phyloP scores from a whole-genome alignment of 2,888 invertebrate species.

The Gordius sp. region DNA sequence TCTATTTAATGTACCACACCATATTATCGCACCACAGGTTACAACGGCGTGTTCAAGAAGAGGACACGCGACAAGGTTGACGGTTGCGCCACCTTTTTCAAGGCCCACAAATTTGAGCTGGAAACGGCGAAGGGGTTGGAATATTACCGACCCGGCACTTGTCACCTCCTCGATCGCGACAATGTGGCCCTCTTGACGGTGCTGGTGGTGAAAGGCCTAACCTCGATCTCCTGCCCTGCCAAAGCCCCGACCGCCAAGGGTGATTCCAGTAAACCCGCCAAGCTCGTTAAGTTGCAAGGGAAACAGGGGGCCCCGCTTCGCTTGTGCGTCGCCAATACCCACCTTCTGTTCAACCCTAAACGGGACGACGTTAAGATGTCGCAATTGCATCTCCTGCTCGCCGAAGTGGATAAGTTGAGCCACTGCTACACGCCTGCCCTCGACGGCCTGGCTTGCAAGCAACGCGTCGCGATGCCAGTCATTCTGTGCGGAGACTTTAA shows the following conservation, averaged over 20 bases:
- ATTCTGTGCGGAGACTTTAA: conserved; percentile 81
- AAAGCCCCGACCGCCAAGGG: neutral
- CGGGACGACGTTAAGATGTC: conserved; percentile 64
- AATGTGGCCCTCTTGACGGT: conserved; percentile 59
- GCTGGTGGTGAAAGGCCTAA: conserved; percentile 30
- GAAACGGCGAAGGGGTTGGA: conserved; percentile 44
- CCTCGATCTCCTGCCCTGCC: neutral
- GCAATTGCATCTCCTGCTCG: conserved; percentile 53
- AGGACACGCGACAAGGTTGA: conserved; percentile 52
- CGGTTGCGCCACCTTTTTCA: conserved; percentile 68
- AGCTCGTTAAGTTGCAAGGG: neutral
- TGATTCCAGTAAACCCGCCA: neutral
- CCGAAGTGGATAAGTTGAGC: conserved; percentile 50
- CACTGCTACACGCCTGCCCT: too few species aligned
- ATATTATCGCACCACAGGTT: conserved; percentile 35
- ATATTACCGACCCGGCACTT: conserved; percentile 31
- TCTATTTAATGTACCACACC: conserved; percentile 15
- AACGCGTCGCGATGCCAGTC: conserved; percentile 34
- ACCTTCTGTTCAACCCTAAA: conserved; percentile 65
- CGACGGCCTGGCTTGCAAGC: neutral
- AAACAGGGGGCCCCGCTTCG: neutral
- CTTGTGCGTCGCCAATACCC: conserved; percentile 54
- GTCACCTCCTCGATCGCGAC: conserved; percentile 48
- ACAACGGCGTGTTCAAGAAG: conserved; percentile 49
- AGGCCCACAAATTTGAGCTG: conserved; percentile 39